Evolutionary conservation across 2,797 vertebrate species (phyloP), one percentile per base, ranked within the genome.

Genomic region (Leptodactylus fallax): DNA sequence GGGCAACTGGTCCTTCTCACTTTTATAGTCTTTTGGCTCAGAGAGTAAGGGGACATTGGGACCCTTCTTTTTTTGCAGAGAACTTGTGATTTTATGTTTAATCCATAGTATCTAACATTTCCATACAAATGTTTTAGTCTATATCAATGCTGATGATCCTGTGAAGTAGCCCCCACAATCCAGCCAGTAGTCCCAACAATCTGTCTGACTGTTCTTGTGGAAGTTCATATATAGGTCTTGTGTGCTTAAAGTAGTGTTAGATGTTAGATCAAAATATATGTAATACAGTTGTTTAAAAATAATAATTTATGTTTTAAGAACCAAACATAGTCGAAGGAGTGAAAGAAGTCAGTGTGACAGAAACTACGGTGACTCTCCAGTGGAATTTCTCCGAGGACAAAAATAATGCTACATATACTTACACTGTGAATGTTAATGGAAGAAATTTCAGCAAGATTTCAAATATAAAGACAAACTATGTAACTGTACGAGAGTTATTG

Each of bases 321-420:
- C 71, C 71, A 19, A 72, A 21, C 71, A 47, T 72, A 47, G 71
- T 72, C 17, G 16, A 47, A 72, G 71, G 36, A 72, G 71, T 72
- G 17, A 11, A 19, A 7, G 36, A 47, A 21, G 1, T 11, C 1
- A 21, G 0, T 21, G 71, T 72, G 10, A 19, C 71, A 72, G 36
- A 72, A 4, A 47, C 71, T 47, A 72, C 17, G 3, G 71, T 49
- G 45, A 72, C 71, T 47, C 71, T 72, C 17, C 71, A 72, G 71
- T 72, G 71, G 71, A 1, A 10, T 19, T 11, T 21, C 36, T 72
- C 71, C 16, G 2, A 21, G 16, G 71, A 72, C 19, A 19, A 0
- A 8, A 72, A 49, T 72, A 19, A 47, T 72, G 11, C 10, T 0
- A 72, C 7, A 47, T 72, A 72, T 72, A 72, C 71, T 47, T 72